Evolutionary conservation across 2,888 invertebrate species (phyloP), one percentile per base, ranked within the genome.

Genomic region (Trissolcus brochymenae): DNA sequence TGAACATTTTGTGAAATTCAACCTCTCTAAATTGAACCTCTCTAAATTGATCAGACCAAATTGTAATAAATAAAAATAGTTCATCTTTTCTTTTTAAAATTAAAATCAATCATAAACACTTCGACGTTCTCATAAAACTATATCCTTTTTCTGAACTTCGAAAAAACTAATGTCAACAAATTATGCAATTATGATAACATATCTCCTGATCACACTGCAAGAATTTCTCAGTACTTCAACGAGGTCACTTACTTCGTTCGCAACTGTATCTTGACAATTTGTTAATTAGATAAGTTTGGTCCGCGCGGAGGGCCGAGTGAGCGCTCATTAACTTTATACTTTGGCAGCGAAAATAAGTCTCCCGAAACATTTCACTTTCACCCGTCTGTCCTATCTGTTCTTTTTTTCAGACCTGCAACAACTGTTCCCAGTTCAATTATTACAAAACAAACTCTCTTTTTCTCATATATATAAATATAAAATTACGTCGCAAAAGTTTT

Each of bases 321-420:
- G 35, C 49, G 56, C 51, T 21, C 16, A 41, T 46, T 51, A 35
- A 35, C 66, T 51, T 66, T 56, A 57, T 17, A 46, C 50, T 19
- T 65, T 40, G 50, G 35, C 56, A 14, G 14, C 14, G 56, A 40
- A 56, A 65, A 65, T 56, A 65, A 65, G 65, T 43, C 65, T 21
- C 4, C 50, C 65, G 35, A 56, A 65, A 56, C 55, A 43, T 49
- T 56, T 46, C 46, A 65, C 65, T 64, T 64, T 64, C 64, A 64
- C 35, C 35, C 35, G 35, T 35, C 64, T 64, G 46, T 64, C 49
- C 55, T 19, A 46, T 19, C 46, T 55, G 4, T n/a, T 25, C 40
- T 25, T 46, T 29, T 46, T 64, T n/a, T 13, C 50, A 16, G 29
- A 53, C 25, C 16, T 21, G 40, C 41, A 51, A 35, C 35, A 35